These are phyloP conservation scores for Antheraea mylitta DNA, from an alignment of 1,140 invertebrate species.

Conservation along the genomic window DNA sequence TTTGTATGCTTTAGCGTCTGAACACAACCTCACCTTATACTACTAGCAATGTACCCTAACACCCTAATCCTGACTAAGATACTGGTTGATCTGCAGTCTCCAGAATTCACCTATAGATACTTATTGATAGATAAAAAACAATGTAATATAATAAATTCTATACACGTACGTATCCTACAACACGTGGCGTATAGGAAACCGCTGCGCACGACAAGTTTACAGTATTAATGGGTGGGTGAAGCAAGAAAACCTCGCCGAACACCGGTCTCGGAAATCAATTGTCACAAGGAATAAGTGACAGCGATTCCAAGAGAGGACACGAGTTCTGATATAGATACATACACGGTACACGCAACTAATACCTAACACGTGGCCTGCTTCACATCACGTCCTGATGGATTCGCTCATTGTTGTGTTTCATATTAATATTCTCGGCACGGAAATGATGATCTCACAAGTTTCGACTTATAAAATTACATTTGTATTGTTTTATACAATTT, in stretches of 20 bases:
- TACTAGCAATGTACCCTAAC: no score
- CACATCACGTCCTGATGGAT: not conserved
- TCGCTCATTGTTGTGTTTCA: not conserved
- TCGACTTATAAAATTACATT: slow-evolving; percentile 4
- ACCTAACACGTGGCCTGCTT: not conserved
- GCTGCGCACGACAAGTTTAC: slow-evolving; percentile 30
- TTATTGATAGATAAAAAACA: not conserved
- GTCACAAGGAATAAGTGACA: not conserved
- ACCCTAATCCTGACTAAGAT: no score
- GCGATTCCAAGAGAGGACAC: not conserved
- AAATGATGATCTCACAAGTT: not conserved
- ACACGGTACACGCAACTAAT: not conserved
- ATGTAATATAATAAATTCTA: not conserved
- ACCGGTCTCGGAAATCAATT: not conserved
- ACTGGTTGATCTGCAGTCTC: no score
- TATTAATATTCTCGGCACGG: not conserved
- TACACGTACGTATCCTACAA: not conserved
- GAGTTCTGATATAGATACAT: not conserved
- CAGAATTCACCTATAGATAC: no score
- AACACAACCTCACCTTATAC: no score
- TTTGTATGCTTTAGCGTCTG: no score
- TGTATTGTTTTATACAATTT: no score
- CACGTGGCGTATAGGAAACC: not conserved
- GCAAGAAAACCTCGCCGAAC: slow-evolving; percentile 37
- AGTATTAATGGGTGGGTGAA: slow-evolving; percentile 31